Conservation (phyloP, 2,113 vertebrate species). For the Gymnobelideus leadbeateri region DNA sequence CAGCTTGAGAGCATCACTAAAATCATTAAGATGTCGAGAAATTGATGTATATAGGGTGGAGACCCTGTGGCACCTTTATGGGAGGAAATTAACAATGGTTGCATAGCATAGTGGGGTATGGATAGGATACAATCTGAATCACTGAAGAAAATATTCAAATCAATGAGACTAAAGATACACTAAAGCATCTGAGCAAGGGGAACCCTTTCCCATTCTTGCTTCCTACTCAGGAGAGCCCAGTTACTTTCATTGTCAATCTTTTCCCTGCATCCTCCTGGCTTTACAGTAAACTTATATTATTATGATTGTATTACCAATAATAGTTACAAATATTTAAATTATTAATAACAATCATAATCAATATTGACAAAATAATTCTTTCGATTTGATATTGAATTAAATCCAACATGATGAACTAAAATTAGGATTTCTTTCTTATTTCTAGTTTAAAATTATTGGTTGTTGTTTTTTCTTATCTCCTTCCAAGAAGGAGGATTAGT, state of each 20-base stretch:
- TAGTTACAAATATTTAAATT: not conserved
- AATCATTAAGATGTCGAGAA: not conserved
- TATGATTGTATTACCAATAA: not conserved
- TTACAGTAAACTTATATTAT: not conserved
- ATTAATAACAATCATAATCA: constrained; percentile 26
- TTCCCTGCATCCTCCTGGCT: not conserved
- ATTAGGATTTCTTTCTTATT: not conserved
- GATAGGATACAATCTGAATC: not conserved
- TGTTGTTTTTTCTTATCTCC: not conserved
- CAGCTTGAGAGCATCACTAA: not conserved
- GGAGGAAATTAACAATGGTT: not conserved
- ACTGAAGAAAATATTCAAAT: not conserved
- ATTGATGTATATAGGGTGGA: not conserved
- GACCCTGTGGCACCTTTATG: not conserved
- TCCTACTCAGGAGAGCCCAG: not conserved
- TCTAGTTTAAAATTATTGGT: not conserved
- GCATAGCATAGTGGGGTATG: not conserved
- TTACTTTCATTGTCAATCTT: not conserved
- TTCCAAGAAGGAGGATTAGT: not conserved
- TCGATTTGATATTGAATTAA: not conserved
- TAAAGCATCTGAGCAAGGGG: not conserved
- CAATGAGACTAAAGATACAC: not conserved
- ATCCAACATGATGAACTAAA: not conserved
- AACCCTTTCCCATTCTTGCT: not conserved
- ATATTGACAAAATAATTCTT: constrained; percentile 3